Evolutionary conservation across 2,888 invertebrate genomes (phyloP).

Genomic region (Caenorhabditis japonica): DNA sequence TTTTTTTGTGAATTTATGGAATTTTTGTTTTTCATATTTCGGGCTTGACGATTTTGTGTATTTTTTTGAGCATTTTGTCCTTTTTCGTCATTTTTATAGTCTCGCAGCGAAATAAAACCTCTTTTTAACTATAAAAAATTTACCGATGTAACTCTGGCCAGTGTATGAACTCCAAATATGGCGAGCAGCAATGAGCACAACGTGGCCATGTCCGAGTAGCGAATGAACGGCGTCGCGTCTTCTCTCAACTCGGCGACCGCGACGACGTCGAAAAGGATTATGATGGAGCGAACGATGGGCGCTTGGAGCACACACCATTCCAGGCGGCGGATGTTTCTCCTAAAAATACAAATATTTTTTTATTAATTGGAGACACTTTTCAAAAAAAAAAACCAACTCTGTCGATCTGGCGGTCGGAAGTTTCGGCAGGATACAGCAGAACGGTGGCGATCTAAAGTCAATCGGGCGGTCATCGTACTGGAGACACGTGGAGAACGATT

Average conservation of each 20-base stretch:
- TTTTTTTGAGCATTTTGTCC: too few species aligned
- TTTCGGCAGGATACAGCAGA: slow-evolving; percentile 71
- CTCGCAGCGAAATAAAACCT: too few species aligned
- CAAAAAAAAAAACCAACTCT: slow-evolving; percentile 54
- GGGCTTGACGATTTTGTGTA: too few species aligned
- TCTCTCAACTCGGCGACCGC: slow-evolving; percentile 66
- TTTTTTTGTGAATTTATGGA: too few species aligned
- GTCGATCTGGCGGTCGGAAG: slow-evolving; percentile 69
- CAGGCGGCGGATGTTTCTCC: slow-evolving; percentile 70
- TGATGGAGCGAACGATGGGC: slow-evolving; percentile 73
- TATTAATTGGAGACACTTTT: too few species aligned
- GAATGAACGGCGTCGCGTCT: slow-evolving; percentile 61
- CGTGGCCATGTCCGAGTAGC: slow-evolving; percentile 72
- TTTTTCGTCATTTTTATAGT: too few species aligned
- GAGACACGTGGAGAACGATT: slow-evolving; percentile 58
- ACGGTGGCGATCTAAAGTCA: slow-evolving; percentile 73
- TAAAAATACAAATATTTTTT: slow-evolving; percentile 53
- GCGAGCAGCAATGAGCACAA: slow-evolving; percentile 73
- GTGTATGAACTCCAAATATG: slow-evolving; percentile 74
- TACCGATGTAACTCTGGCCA: slow-evolving; percentile 72
- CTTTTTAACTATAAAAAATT: slow-evolving; percentile 7
- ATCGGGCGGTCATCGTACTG: slow-evolving; percentile 61
- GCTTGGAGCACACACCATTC: slow-evolving; percentile 76
- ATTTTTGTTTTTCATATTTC: too few species aligned
- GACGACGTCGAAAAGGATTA: slow-evolving; percentile 70